Evolutionary conservation across 2,797 vertebrate genomes (phyloP).

Genomic region (Ptychobarbus kaznakovi): DNA sequence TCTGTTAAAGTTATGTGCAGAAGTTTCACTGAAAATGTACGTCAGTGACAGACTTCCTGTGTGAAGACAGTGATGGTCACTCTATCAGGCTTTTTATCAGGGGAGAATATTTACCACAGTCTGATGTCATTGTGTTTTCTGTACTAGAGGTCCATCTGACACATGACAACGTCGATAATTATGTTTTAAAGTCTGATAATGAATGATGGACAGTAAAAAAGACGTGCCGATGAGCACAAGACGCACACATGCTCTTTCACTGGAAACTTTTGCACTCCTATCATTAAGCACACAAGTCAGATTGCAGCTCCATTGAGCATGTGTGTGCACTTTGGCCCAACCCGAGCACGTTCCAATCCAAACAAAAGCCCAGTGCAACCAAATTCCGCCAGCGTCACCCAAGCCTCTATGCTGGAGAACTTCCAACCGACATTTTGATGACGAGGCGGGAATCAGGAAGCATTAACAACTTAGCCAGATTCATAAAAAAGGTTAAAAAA

Average conservation of each 20-base stretch:
- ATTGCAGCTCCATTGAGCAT: conserved; percentile 73
- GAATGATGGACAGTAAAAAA: conserved; percentile 44
- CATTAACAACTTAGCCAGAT: conserved; percentile 39
- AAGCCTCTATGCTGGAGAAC: conserved; percentile 31
- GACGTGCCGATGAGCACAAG: conserved; percentile 64
- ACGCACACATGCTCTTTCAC: conserved; percentile 44
- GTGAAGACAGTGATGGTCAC: conserved; percentile 5
- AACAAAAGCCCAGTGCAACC: conserved; percentile 72
- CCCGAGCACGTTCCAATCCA: conserved; percentile 72
- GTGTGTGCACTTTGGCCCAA: conserved; percentile 78
- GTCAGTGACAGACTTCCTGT: not conserved
- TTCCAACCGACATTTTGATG: conserved; percentile 63
- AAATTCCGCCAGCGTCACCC: conserved; percentile 71
- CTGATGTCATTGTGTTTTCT: conserved; percentile 65
- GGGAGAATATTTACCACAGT: conserved; percentile 38
- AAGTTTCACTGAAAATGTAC: conserved; percentile 5
- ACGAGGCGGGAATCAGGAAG: conserved; percentile 59
- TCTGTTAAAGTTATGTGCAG: conserved; percentile 1
- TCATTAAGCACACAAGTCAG: conserved; percentile 66
- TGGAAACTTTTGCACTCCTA: conserved; percentile 65
- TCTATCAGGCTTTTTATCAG: conserved; percentile 10
- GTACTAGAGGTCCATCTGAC: conserved; percentile 73
- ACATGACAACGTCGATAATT: conserved; percentile 71
- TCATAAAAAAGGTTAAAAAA: conserved; percentile 39
- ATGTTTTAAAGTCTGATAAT: conserved; percentile 75